Percentiles rank a stretch among this genome's conserved stretches.
These are phyloP conservation scores for Adoxophyes honmai DNA, from an alignment of 1,140 invertebrate genomes.

Conservation along the genomic window DNA sequence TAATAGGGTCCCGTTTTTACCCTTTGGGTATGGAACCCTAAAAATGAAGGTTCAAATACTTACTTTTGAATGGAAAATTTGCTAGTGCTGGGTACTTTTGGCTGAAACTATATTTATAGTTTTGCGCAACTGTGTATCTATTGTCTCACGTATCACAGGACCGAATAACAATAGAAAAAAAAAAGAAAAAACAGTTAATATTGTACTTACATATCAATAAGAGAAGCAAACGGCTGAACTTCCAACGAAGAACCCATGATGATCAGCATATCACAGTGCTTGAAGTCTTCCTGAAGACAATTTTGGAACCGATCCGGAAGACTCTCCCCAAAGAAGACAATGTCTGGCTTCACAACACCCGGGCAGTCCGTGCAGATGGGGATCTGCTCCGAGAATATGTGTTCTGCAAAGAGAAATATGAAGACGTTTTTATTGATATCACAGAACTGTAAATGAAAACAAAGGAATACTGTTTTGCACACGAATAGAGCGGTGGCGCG, in stretches of 20 bases:
- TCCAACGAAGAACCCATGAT: constrained; percentile 96
- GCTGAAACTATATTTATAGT: too few species aligned
- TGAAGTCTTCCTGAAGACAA: constrained; percentile 85
- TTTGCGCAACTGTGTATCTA: too few species aligned
- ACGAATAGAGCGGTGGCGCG: too few species aligned
- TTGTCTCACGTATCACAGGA: too few species aligned
- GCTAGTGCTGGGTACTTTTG: too few species aligned
- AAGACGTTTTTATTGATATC: too few species aligned
- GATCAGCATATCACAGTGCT: constrained; percentile 93
- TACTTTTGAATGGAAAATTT: too few species aligned
- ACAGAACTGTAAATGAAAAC: neutral
- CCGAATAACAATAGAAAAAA: too few species aligned
- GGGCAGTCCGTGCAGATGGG: constrained; percentile 85
- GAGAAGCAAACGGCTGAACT: constrained; percentile 96
- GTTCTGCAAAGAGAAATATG: constrained; percentile 71
- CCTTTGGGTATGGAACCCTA: too few species aligned
- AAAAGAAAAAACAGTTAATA: constrained; percentile 9
- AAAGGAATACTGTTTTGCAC: too few species aligned
- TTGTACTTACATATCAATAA: constrained; percentile 84
- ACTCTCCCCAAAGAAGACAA: constrained; percentile 96
- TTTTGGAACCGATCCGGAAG: constrained; percentile 87
- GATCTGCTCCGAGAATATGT: constrained; percentile 84
- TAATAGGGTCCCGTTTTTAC: too few species aligned
- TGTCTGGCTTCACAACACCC: constrained; percentile 93
- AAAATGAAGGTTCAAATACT: too few species aligned